Evolutionary conservation across 2,888 invertebrate genomes (phyloP), one percentile per base, ranked within the genome.

Genomic region (Tenthredo mesomela): DNA sequence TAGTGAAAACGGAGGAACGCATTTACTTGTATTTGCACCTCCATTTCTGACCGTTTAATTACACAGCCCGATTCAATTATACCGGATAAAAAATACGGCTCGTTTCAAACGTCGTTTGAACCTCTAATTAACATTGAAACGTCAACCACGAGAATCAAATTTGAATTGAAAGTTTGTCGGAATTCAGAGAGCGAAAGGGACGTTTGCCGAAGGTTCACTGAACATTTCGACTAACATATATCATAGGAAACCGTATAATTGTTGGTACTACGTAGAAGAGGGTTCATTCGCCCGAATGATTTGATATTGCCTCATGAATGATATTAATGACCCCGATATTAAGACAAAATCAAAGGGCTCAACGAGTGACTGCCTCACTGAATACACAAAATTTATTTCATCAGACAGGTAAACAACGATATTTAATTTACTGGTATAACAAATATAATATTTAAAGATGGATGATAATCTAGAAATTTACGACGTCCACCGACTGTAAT

Each of bases 141-240:
- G 40, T 54, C 5, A 54, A 77, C 25, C 50, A 80, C 37, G 37
- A 29, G 50, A 77, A 54, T 50, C 21, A 61, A 61, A 40, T 61
- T 80, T 12, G 37, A 33, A 50, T 50, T 61, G 10, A 58, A 58
- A 61, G 61, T 80, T 80, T 40, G 21, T 21, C 12, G 12, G n/a
- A 80, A 58, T 80, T 40, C 21, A 58, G 58, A 29, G 80, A 80
- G 80, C 33, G 40, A 21, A 40, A 61, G 80, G 80, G 61, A 61
- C 61, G 33, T 40, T 40, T 61, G 37, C 80, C 40, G 21, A 61
- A 61, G 61, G 61, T 40, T 37, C 29, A 6, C 40, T 40, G 61
- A 61, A 80, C 61, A 37, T 21, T 80, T 61, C n/a, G 29, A 80
- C 58, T 15, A 80, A 40, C 58, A 58, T 37, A 25, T 47, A 10